Evolutionary conservation across 2,113 vertebrate genomes (phyloP), one percentile per base, ranked within the genome.

Genomic region (Otus sunia): DNA sequence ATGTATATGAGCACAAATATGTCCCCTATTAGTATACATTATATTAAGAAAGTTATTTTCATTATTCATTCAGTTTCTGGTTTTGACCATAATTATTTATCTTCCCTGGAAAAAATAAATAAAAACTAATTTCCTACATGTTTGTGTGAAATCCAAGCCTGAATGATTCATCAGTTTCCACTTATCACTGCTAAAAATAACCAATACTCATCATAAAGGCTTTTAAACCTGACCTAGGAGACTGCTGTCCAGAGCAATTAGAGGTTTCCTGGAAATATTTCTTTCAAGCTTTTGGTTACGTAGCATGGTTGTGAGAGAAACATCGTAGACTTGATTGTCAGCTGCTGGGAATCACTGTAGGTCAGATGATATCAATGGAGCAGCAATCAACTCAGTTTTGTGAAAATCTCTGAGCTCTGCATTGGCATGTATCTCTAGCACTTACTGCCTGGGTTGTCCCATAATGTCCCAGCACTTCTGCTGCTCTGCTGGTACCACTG

Each of bases 371-470:
- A 41, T 34, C 58, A 73, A 36, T 0, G 3, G 16, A 55, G 71
- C 13, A 56, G 18, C 45, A 80, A 58, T 49, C 56, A 49, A 9
- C 18, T 62, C 34, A 5, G 12, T 37, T 72, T 62, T 62, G 34
- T 49, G 41, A 45, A 66, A 73, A 49, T 25, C 37, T 73, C 67
- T 32, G 59, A 88, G 39, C 23, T 47, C 39, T 41, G 10, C 16
- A 64, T 37, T 5, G 0, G 13, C 2, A 0, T 36, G 0, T 36
- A 34, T 20, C 23, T 45, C 67, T 27, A 19, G 58, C 37, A 50
- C 32, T 59, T 79, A 6, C 26, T 32, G 45, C 3, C 21, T 69
- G 21, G 49, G 58, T 26, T 72, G 50, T 25, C 90, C 72, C 26
- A 8, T 15, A 55, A 3, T 1, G 32, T 79, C 49, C 66, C 62